These are phyloP conservation scores for Patella depressa DNA, from an alignment of 2,888 invertebrate species.

Conservation along the genomic window DNA sequence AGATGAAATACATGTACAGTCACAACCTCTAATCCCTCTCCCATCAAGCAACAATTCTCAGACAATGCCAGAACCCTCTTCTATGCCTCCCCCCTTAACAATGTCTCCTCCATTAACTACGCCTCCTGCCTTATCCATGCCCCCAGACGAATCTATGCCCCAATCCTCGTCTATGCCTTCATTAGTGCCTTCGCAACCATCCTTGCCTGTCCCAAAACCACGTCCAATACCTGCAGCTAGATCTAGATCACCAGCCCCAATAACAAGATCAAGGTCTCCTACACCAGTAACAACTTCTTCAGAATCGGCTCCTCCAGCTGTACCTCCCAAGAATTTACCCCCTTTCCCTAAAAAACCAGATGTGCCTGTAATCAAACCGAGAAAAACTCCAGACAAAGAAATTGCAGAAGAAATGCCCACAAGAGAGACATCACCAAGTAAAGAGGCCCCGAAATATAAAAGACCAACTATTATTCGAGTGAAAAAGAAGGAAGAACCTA, in stretches of 20 bases:
- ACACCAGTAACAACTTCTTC: neutral
- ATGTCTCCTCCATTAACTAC: slow-evolving; percentile 11
- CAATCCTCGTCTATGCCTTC: neutral
- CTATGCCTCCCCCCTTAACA: slow-evolving; percentile 24
- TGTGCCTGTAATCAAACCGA: slow-evolving; percentile 1
- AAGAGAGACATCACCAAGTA: neutral
- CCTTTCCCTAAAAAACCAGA: neutral
- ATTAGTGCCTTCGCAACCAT: slow-evolving; percentile 8
- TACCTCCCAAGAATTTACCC: neutral
- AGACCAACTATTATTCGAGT: slow-evolving; percentile 26
- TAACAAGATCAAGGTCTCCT: neutral
- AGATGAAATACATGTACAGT: neutral
- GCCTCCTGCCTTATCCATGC: slow-evolving; percentile 27
- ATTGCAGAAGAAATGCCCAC: neutral
- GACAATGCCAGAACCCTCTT: neutral
- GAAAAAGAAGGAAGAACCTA: slow-evolving; percentile 8
- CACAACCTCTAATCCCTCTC: neutral
- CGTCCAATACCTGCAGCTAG: slow-evolving; percentile 2
- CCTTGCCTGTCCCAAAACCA: slow-evolving; percentile 16
- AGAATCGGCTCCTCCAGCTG: slow-evolving; percentile 15
- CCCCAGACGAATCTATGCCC: slow-evolving; percentile 9
- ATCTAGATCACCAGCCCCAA: slow-evolving; percentile 9
- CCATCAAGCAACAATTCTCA: neutral
- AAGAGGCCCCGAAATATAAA: slow-evolving; percentile 12
- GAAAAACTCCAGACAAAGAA: slow-evolving; percentile 6